Evolutionary conservation across 2,797 vertebrate genomes (phyloP), one percentile per base, ranked within the genome.

Genomic region (Etheostoma nigrum): DNA sequence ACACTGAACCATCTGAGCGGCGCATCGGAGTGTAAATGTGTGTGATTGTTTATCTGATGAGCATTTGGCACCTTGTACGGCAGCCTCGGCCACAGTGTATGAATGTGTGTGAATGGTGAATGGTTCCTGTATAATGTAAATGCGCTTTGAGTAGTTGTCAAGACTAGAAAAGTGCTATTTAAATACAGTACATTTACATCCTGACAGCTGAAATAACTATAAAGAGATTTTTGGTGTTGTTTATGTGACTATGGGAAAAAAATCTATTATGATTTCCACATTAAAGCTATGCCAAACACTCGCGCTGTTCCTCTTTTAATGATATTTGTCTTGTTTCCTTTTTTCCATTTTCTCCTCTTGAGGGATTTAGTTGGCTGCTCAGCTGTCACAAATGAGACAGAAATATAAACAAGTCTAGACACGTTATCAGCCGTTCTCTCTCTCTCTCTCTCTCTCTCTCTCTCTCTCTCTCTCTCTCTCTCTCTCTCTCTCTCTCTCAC

Each of bases 361-460:
- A 72, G 63, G 67, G 81, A 86, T 85, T 85, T 81, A 76, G 53
- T 72, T 78, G 68, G 69, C 81, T 82, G 79, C 86, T 90, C 85
- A 89, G 85, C 86, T 93, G 92, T 91, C 89, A 92, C 81, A 89
- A 81, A 90, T 85, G 77, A 91, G 89, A 82, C 87, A 74, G 76
- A 80, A 88, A 91, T 86, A 88, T 85, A 93, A 94, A 94, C 88
- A 91, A 82, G 93, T 94, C 92, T 89, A 91, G 94, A 94, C 91
- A 89, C n/a, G 86, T 93, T 92, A 88, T 88, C 82, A 88, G 81
- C 76, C 21, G 85, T 63, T 85, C 84, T 79, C 47, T 19, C 21
- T 23, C 21, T 23, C 21, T 23, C 62, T 84, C 83, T 86, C 66
- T 61, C 78, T 53, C 53, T 67, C 70, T 60, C 83, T 51, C 79